Base-by-base conservation (phyloP, 2,797 vertebrate species). In the Kryptopterus vitreolus region DNA sequence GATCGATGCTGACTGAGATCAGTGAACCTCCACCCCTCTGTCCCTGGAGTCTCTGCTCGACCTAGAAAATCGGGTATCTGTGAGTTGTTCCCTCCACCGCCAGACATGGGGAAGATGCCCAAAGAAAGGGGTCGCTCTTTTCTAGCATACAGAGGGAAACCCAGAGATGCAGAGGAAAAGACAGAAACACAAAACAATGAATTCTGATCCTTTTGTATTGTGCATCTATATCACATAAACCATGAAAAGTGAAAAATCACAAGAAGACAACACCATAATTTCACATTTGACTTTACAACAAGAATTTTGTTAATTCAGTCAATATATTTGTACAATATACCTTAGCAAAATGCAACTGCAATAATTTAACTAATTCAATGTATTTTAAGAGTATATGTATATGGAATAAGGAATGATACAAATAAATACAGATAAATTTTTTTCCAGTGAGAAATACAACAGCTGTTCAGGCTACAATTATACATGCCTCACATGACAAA, bases 111-210 rank as follows among this genome's bases (percentile, higher is more conserved):
- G 81, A 98, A 99, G 88, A 98, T 92, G 81, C 97, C 96, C 89
- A 99, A 85, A 63, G 98, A 98, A 84, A 97, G 92, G 1, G 98
- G 98, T 1, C 96, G 95, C 69, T 99, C 97, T 92, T 96, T 98
- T 93, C 97, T 99, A 87, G 59, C 1, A 82, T 22, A 20, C 1
- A 33, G 7, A 55, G 33, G 15, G 7, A 59, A 2, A 31, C 3
- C 33, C 7, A 46, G 38, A 15, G 35, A 63, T 26, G 77, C 4
- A 52, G 38, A 16, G 35, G 52, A 22, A 72, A 43, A 43, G 20
- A 3, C 7, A 66, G 31, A 31, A 4, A n/a, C 6, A 35, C 3
- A 62, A 6, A 46, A 55, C 53, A 15, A 7, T 10, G 10, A 43
- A 43, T 43, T 43, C 38, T 10, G 38, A 43, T 1, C 22, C 8